Evolutionary conservation across 1,140 invertebrate genomes (phyloP).

Genomic region (Bombus huntii): DNA sequence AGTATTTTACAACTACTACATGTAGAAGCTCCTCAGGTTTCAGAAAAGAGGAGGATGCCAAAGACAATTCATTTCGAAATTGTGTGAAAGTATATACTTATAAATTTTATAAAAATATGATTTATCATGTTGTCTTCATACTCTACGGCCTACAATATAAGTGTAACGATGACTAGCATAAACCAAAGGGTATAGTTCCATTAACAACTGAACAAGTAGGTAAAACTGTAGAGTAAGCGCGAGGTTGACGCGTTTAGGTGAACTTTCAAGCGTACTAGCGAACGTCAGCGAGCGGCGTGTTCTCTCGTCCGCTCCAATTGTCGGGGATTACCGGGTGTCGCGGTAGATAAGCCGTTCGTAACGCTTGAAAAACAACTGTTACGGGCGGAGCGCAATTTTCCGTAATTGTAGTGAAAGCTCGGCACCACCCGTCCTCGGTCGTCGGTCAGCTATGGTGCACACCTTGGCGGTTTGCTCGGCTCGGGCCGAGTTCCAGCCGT

Average conservation of each 20-base stretch:
- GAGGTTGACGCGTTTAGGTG: neutral
- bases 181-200: neutral
- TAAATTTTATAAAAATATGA: no score
- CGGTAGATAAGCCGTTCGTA: slow-evolving; percentile 53
- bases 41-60: no score
- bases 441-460: slow-evolving; percentile 11
- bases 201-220: neutral
- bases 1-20: no score
- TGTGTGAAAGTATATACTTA: no score
- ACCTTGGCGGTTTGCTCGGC: slow-evolving; percentile 42
- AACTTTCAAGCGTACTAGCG: neutral
- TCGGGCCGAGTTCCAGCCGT: slow-evolving; percentile 63
- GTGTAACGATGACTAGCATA: neutral
- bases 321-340: slow-evolving; percentile 47
- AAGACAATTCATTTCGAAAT: no score
- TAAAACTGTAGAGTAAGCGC: neutral
- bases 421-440: slow-evolving; percentile 56
- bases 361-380: slow-evolving; percentile 78
- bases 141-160: neutral
- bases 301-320: slow-evolving; percentile 52
- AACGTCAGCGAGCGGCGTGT: slow-evolving; percentile 20
- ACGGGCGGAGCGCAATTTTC: slow-evolving; percentile 77
- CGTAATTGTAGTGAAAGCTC: slow-evolving; percentile 81
- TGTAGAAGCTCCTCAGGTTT: neutral
- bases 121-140: no score